phyloP scores from a whole-genome alignment of 2,113 vertebrate genomes.

The Megalops atlanticus region DNA sequence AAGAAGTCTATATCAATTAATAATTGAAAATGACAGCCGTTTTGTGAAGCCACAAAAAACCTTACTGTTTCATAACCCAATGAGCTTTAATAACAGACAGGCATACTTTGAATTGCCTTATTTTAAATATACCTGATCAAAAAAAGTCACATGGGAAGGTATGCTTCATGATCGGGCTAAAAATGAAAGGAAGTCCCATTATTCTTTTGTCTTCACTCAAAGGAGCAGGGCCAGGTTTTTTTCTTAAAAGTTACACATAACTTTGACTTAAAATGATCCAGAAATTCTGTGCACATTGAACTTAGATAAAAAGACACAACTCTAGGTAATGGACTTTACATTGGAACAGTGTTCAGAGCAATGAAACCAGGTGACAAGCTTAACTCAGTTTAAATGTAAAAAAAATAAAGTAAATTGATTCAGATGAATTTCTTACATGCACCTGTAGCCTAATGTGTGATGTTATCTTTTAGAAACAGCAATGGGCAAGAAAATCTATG shows the following conservation, averaged over 20 bases:
- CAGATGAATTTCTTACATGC: too few species aligned
- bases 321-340: too few species aligned
- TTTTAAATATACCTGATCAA: neutral
- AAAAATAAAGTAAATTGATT: neutral
- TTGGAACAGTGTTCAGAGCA: neutral
- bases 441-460: neutral
- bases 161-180: too few species aligned
- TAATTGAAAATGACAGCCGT: neutral
- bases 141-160: too few species aligned
- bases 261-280: too few species aligned
- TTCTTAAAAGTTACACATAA: neutral
- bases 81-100: neutral
- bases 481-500: constrained; percentile 74
- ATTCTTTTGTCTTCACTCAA: neutral
- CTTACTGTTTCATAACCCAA: neutral
- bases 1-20: too few species aligned
- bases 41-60: neutral
- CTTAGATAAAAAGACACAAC: neutral
- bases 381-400: neutral
- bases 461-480: constrained; percentile 70
- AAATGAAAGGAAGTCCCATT: neutral
- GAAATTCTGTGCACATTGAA: neutral
- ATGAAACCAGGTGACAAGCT: neutral
- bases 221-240: neutral
- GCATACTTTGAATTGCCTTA: neutral